phyloP scores from a whole-genome alignment of 2,113 vertebrate genomes.

The Enhydra lutris region DNA sequence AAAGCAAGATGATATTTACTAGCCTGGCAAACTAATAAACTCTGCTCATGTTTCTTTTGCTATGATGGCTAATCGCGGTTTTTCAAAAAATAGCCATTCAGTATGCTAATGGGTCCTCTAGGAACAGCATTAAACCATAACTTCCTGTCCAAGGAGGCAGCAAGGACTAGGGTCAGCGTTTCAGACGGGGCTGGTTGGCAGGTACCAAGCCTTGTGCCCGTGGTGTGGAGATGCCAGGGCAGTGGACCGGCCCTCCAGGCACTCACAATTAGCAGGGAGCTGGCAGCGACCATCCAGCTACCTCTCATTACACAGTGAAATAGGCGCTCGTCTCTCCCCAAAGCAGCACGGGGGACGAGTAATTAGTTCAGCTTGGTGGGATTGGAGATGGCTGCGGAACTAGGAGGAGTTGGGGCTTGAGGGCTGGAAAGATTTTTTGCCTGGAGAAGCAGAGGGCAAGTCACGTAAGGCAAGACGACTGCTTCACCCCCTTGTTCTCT shows the following conservation, averaged over 20 bases:
- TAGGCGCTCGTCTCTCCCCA: neutral
- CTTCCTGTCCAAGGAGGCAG: neutral
- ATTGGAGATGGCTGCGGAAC: neutral
- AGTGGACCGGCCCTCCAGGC: neutral
- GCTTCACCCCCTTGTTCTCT: neutral
- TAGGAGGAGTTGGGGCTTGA: neutral
- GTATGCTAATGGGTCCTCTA: conserved; percentile 27
- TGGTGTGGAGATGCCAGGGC: neutral
- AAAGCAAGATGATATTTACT: conserved; percentile 60
- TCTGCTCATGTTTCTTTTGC: conserved; percentile 52
- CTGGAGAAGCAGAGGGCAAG: neutral
- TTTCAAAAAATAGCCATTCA: conserved; percentile 27
- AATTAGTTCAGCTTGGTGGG: neutral
- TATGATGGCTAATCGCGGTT: conserved; percentile 44
- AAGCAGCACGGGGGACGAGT: neutral
- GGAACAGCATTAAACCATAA: neutral
- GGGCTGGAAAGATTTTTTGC: neutral
- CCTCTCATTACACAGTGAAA: neutral
- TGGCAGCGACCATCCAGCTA: neutral
- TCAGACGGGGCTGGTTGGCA: neutral
- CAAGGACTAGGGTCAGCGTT: neutral
- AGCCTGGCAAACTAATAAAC: conserved; percentile 66
- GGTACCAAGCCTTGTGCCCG: neutral
- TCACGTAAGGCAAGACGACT: neutral
- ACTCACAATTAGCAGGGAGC: neutral